These are phyloP conservation scores for Nasua narica DNA, from an alignment of 2,797 vertebrate genomes.

Conservation along the genomic window DNA sequence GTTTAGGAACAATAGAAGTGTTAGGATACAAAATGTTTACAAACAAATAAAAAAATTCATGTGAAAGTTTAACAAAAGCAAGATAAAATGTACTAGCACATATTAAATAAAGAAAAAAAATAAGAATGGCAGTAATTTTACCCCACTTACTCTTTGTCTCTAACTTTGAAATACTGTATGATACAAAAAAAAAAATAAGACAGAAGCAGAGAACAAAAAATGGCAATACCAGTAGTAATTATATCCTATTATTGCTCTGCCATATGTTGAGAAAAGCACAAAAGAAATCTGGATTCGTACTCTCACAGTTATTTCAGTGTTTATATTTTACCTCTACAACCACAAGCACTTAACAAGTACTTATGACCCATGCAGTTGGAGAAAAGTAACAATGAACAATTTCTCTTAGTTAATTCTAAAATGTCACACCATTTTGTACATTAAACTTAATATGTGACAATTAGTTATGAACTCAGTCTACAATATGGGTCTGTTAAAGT, in stretches of 20 bases:
- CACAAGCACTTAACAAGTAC: not conserved
- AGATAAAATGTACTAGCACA: not conserved
- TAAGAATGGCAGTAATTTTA: not conserved
- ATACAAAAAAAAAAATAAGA: not conserved
- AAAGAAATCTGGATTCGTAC: not conserved
- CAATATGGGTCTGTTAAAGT: not conserved
- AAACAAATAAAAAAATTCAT: conserved; percentile 15
- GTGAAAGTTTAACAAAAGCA: not conserved
- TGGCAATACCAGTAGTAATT: not conserved
- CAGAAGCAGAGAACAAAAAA: not conserved
- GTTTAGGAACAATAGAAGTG: not conserved
- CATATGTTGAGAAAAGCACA: conserved; percentile 13
- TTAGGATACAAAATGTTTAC: not conserved
- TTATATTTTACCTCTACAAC: conserved; percentile 36
- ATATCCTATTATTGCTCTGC: conserved; percentile 7
- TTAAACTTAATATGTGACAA: not conserved
- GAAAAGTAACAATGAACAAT: not conserved
- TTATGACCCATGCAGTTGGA: not conserved
- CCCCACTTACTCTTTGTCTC: not conserved
- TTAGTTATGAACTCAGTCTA: not conserved
- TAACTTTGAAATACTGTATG: not conserved
- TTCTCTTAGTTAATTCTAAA: not conserved
- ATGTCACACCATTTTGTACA: not conserved
- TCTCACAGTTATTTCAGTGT: conserved; percentile 1
- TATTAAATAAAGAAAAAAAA: not conserved